Evolutionary conservation across 1,140 invertebrate species (phyloP).

Genomic region (Venustaconcha ellipsiformis): DNA sequence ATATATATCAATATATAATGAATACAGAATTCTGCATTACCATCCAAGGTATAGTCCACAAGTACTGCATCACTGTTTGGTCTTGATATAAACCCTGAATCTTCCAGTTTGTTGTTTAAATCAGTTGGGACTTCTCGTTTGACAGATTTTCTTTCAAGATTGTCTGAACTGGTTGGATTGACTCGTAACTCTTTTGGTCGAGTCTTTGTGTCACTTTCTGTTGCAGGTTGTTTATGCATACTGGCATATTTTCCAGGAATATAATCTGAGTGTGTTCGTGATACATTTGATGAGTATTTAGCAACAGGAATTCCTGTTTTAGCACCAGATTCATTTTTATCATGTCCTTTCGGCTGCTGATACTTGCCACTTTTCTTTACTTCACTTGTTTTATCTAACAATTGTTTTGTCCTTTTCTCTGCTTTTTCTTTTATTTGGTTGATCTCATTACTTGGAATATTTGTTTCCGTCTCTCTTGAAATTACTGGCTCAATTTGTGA

Average conservation of each 20-base stretch:
- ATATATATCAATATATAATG: not conserved
- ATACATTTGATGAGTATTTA: slow-evolving; percentile 31
- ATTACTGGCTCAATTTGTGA: slow-evolving; percentile 37
- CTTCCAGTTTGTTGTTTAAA: slow-evolving; percentile 36
- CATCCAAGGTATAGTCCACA: slow-evolving; percentile 13
- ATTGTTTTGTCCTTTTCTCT: slow-evolving; percentile 32
- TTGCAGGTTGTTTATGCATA: slow-evolving; percentile 26
- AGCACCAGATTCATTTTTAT: slow-evolving; percentile 21
- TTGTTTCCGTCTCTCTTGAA: slow-evolving; percentile 31
- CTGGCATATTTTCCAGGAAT: slow-evolving; percentile 43
- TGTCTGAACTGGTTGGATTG: slow-evolving; percentile 22
- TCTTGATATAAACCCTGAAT: slow-evolving; percentile 52
- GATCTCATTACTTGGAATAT: slow-evolving; percentile 37
- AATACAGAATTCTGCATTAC: not conserved
- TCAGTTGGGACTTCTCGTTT: slow-evolving; percentile 27
- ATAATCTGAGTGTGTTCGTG: slow-evolving; percentile 47
- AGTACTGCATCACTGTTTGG: slow-evolving; percentile 54
- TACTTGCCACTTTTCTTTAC: slow-evolving; percentile 18
- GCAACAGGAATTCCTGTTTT: slow-evolving; percentile 49
- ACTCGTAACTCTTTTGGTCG: slow-evolving; percentile 42
- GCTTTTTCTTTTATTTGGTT: slow-evolving; percentile 43
- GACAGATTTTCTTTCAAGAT: slow-evolving; percentile 4
- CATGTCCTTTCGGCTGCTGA: slow-evolving; percentile 21
- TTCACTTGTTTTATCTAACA: slow-evolving; percentile 11
- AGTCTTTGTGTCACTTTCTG: slow-evolving; percentile 23